phyloP scores from a whole-genome alignment of 2,113 vertebrate species.

The pig (Sus scrofa) region DNA sequence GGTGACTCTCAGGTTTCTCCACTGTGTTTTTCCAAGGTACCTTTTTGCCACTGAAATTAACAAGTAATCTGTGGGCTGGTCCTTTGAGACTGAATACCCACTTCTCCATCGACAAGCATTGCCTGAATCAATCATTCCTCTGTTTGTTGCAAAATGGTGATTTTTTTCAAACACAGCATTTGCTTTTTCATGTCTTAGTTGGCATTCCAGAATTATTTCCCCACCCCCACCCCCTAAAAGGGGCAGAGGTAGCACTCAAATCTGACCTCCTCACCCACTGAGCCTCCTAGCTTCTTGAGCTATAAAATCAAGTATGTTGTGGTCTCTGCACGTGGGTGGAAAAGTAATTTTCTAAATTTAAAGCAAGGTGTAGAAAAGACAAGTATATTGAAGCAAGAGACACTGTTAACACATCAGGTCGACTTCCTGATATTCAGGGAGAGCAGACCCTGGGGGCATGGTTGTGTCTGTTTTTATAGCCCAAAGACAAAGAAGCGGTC shows the following conservation, averaged over 20 bases:
- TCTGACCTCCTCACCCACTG: neutral
- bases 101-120: neutral
- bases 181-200: neutral
- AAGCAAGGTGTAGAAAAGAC: too few species aligned
- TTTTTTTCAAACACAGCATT: neutral
- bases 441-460: too few species aligned
- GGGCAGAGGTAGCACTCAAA: neutral
- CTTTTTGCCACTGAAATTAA: conserved; percentile 22
- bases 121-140: neutral
- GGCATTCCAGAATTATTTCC: neutral
- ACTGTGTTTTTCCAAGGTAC: neutral
- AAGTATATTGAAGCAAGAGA: too few species aligned
- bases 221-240: neutral
- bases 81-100: neutral
- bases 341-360: too few species aligned
- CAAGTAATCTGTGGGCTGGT: neutral
- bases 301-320: neutral
- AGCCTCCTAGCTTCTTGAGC: neutral
- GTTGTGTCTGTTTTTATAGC: too few species aligned
- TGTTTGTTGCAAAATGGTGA: neutral
- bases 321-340: too few species aligned
- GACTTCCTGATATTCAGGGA: too few species aligned
- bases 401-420: too few species aligned
- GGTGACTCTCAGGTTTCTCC: neutral
- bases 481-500: too few species aligned